Base-by-base conservation (phyloP, 2,797 vertebrate genomes). In the Cygnus olor region DNA sequence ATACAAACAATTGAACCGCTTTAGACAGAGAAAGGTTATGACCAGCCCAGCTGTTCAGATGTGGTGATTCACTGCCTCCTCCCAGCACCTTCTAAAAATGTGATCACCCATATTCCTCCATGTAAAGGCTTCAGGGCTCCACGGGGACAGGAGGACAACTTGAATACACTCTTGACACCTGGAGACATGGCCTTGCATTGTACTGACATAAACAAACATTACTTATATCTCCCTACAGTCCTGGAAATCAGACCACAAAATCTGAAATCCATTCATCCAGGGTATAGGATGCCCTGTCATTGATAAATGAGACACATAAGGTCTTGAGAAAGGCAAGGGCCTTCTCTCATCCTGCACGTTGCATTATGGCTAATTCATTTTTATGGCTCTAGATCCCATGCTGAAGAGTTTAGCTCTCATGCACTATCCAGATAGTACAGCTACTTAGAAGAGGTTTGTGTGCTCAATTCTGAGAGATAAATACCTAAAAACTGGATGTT, bases 21-120 rank as follows among this genome's bases (percentile, higher is more conserved):
- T 66, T 88, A 66, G 47, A 47, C 14, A 60, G 74, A 60, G 49
- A 85, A 80, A 45, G 44, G n/a, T 44, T 63, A 4, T n/a, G 70
- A 36, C 58, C 49, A 76, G 68, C 45, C 16, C 76, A 88, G 54
- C 71, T 84, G 36, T 32, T 34, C 74, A 81, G 71, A 45, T 34
- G 66, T 18, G 72, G 40, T 36, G 47, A 80, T 78, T 51, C 86
- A 38, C 28, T 73, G 80, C 61, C 51, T 22, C 58, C 49, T 68
- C 70, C 30, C 5, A 6, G 20, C 44, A 73, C 54, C 34, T n/a
- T 89, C 40, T 65, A 49, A 68, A 70, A 64, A 51, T 5, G 20
- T 13, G 30, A 42, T 8, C 4, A 3, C 49, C 57, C 10, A 0
- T 45, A 42, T 60, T 80, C 25, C 21, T 14, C 53, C 2, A 0